Base-by-base conservation (phyloP, 2,888 invertebrate genomes). In the Stenichneumon culpator region DNA sequence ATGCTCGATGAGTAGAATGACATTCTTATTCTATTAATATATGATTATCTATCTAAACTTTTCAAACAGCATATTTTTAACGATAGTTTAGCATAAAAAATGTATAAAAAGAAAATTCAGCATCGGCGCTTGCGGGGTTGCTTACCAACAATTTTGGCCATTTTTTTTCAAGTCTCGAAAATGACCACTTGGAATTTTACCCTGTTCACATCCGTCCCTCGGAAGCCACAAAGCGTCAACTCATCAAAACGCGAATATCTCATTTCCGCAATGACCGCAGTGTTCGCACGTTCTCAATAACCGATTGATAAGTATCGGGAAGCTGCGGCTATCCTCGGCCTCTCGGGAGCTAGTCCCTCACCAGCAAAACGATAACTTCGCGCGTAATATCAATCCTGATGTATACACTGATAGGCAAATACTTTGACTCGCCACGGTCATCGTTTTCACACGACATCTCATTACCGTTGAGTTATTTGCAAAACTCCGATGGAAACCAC, bases 391-490 rank as follows among this genome's bases (percentile, higher is more conserved):
- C 22, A 19, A 57, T 22, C 50, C 11, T 4, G 39, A 22, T 72
- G 11, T n/a, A 73, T 25, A 60, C 32, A 52, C 39, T 19, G 60
- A 75, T 60, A 65, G 52, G 47, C 68, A 79, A 82, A 85, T 82
- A 68, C 57, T 83, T 86, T 90, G 89, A 90, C 90, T 91, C 90
- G 63, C 89, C 87, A 88, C 89, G 90, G 90, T 89, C 92, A 90
- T 91, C 90, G 89, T 90, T 91, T 91, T 90, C 90, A 88, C 91
- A 90, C 90, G 90, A 88, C 83, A 88, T 88, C 88, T 88, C 89
- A 89, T 90, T 91, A 90, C 83, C 87, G 87, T 87, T 87, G 79
- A 91, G 91, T 92, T 90, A 90, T 91, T 86, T 85, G 84, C 82
- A 88, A 87, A 90, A 75, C 65, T 75, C 72, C 72, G 67, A 67